Evolutionary conservation across 2,888 invertebrate genomes (phyloP).

Genomic region (Anarsia innoxiella): DNA sequence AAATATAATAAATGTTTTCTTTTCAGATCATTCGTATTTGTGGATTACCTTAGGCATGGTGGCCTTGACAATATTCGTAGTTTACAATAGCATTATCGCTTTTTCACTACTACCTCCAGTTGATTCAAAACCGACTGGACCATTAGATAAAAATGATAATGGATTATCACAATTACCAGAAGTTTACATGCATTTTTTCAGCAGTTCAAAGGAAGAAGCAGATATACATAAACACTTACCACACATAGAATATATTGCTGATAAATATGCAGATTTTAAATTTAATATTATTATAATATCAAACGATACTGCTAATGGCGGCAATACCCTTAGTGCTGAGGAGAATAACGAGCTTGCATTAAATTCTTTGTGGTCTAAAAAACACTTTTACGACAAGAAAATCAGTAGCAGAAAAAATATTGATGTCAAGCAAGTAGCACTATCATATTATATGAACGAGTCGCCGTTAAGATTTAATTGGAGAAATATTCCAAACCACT

Average conservation of each 20-base stretch:
- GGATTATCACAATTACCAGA: conserved; percentile 11
- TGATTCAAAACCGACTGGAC: conserved; percentile 23
- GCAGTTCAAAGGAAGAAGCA: conserved; percentile 31
- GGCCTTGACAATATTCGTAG: conserved; percentile 44
- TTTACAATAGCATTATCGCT: conserved; percentile 49
- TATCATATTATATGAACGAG: conserved; percentile 43
- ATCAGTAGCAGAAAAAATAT: conserved; percentile 26
- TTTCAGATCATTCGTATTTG: conserved; percentile 60
- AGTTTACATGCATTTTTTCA: conserved; percentile 52
- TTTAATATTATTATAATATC: conserved; percentile 46
- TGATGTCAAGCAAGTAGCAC: conserved; percentile 34
- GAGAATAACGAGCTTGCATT: conserved; percentile 50
- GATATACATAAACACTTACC: conserved; percentile 42
- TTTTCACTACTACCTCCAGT: conserved; percentile 37
- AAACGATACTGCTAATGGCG: conserved; percentile 39
- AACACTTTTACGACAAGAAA: conserved; percentile 20
- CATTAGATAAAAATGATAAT: conserved; percentile 10
- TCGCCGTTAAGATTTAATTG: conserved; percentile 51
- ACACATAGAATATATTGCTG: conserved; percentile 40
- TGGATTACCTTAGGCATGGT: conserved; percentile 60
- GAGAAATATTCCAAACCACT: conserved; percentile 39
- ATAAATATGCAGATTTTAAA: conserved; percentile 40
- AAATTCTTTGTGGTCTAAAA: conserved; percentile 39
- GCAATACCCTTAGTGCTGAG: conserved; percentile 31
- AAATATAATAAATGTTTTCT: no score